These are phyloP conservation scores for Gryon sp. DNA, from an alignment of 1,140 invertebrate genomes.

Conservation along the genomic window DNA sequence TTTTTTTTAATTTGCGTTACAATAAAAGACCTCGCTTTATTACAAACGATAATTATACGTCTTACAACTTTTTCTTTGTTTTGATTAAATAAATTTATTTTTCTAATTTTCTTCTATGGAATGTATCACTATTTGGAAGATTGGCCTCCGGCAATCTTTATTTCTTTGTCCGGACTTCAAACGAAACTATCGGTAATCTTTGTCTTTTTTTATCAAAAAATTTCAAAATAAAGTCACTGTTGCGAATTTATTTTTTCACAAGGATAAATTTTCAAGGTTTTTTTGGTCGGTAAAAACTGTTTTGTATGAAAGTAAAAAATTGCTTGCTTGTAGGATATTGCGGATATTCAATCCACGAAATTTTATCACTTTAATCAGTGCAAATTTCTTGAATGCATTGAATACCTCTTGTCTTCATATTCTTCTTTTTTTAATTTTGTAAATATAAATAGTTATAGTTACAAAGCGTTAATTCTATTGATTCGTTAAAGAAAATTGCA, in stretches of 20 bases:
- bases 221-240: slow-evolving; percentile 38
- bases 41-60: slow-evolving; percentile 24
- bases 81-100: slow-evolving; percentile 71
- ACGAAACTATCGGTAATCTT: slow-evolving; percentile 18
- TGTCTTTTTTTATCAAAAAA: slow-evolving; percentile 19
- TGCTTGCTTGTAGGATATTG: background rate
- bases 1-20: slow-evolving; percentile 19
- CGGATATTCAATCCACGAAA: background rate
- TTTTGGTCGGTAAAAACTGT: slow-evolving; percentile 23
- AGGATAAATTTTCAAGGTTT: too few species aligned
- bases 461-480: slow-evolving; percentile 15
- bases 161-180: slow-evolving; percentile 53
- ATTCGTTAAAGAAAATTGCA: slow-evolving; percentile 20
- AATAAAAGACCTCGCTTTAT: slow-evolving; percentile 37
- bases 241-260: slow-evolving; percentile 13
- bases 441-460: too few species aligned
- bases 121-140: slow-evolving; percentile 79
- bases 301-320: slow-evolving; percentile 60
- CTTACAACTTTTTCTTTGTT: slow-evolving; percentile 31
- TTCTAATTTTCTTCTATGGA: slow-evolving; percentile 73
- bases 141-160: slow-evolving; percentile 67
- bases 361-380: slow-evolving; percentile 19
- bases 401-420: background rate
- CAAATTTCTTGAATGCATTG: too few species aligned
- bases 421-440: too few species aligned